These are phyloP conservation scores for Etheostoma spectabile DNA, from an alignment of 2,113 vertebrate genomes.

Conservation along the genomic window DNA sequence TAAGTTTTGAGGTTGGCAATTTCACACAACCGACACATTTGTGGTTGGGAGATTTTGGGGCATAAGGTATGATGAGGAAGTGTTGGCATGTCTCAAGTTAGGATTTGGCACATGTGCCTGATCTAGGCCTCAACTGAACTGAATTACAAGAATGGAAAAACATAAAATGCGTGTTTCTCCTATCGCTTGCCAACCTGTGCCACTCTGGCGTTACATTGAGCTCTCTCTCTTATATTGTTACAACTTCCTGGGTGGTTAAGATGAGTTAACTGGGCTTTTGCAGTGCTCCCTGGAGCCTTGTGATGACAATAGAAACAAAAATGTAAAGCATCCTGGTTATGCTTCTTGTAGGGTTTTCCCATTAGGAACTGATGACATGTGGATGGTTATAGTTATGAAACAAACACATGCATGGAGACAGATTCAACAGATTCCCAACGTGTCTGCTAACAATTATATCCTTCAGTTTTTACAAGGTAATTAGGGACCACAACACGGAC, in stretches of 20 bases:
- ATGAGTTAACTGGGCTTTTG: too few species aligned
- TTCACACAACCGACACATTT: slow-evolving; percentile 48
- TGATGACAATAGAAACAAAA: slow-evolving; percentile 45
- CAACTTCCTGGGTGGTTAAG: slow-evolving; percentile 56
- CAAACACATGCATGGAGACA: slow-evolving; percentile 23
- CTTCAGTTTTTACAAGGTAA: slow-evolving; percentile 48
- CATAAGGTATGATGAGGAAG: slow-evolving; percentile 23
- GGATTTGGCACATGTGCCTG: slow-evolving; percentile 57
- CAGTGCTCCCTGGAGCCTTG: slow-evolving; percentile 46
- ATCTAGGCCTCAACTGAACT: slow-evolving; percentile 35
- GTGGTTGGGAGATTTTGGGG: slow-evolving; percentile 25
- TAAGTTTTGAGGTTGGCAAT: slow-evolving; percentile 29
- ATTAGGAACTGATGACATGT: slow-evolving; percentile 25
- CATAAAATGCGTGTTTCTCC: slow-evolving; percentile 51
- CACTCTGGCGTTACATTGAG: slow-evolving; percentile 65
- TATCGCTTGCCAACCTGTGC: slow-evolving; percentile 55
- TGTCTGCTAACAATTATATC: slow-evolving; percentile 73
- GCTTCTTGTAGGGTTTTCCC: slow-evolving; percentile 47
- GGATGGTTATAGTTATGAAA: slow-evolving; percentile 39
- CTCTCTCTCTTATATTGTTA: slow-evolving; percentile 41
- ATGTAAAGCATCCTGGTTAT: slow-evolving; percentile 50
- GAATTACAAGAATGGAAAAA: slow-evolving; percentile 40
- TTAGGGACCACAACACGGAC: slow-evolving; percentile 17
- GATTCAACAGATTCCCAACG: slow-evolving; percentile 48
- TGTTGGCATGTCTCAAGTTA: slow-evolving; percentile 61